These are phyloP conservation scores for Geophilus truncorum DNA, from an alignment of 2,888 invertebrate genomes.

Conservation along the genomic window DNA sequence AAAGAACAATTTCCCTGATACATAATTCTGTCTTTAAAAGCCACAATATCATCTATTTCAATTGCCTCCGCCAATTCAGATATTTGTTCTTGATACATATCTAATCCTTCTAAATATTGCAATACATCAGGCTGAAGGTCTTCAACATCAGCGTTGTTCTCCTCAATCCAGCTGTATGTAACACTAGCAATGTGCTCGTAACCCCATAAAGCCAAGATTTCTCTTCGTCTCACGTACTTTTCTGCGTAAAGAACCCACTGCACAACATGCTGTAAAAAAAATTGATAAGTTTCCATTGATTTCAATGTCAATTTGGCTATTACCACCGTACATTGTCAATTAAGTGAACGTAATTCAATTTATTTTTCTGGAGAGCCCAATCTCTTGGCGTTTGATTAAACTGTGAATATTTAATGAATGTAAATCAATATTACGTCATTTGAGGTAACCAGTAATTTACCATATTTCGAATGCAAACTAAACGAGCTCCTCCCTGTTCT, in stretches of 20 bases:
- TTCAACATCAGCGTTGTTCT: neutral
- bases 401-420: conserved; percentile 26
- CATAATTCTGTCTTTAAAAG: conserved; percentile 29
- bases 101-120: conserved; percentile 25
- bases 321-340: conserved; percentile 36
- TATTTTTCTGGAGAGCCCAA: conserved; percentile 30
- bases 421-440: neutral
- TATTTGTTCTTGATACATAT: conserved; percentile 35
- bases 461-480: conserved; percentile 40
- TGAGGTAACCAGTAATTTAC: conserved; percentile 30
- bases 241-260: conserved; percentile 15
- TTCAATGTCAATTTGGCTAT: neutral
- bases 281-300: neutral
- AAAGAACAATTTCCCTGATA: conserved; percentile 28
- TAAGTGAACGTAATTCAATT: conserved; percentile 33
- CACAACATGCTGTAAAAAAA: conserved; percentile 30
- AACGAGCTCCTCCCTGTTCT: conserved; percentile 38
- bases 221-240: neutral
- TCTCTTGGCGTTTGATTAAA: conserved; percentile 38
- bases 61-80: conserved; percentile 33
- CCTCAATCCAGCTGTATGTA: conserved; percentile 22
- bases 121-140: neutral
- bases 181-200: conserved; percentile 30
- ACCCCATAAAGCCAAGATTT: conserved; percentile 33
- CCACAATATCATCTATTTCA: conserved; percentile 34